phyloP scores from a whole-genome alignment of 2,888 invertebrate species.

The Aporophyla lueneburgensis region DNA sequence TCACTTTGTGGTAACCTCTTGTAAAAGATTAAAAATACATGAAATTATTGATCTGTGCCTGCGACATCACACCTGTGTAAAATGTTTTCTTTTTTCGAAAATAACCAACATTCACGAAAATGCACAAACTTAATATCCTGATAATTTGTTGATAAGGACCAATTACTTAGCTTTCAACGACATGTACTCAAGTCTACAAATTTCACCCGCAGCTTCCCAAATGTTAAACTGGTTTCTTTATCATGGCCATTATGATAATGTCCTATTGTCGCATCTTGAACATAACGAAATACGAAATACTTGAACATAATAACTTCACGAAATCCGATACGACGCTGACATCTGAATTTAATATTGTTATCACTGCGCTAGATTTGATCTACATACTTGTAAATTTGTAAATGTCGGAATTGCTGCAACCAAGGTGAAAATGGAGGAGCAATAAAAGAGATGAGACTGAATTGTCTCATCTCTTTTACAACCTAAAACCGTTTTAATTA shows the following conservation, averaged over 20 bases:
- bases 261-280: constrained; percentile 21
- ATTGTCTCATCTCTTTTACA: no score
- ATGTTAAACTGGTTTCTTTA: constrained; percentile 21
- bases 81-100: background rate
- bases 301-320: background rate
- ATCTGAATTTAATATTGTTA: background rate
- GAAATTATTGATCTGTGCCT: constrained; percentile 4
- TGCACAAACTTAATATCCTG: background rate
- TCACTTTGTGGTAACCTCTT: constrained; percentile 23
- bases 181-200: background rate
- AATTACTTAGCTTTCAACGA: constrained; percentile 1
- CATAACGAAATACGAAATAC: background rate
- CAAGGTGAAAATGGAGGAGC: background rate
- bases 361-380: background rate
- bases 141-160: background rate
- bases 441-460: background rate
- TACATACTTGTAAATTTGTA: background rate
- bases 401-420: background rate
- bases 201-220: constrained; percentile 3
- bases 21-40: constrained; percentile 20
- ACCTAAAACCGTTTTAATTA: background rate
- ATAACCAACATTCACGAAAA: background rate
- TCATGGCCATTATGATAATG: constrained; percentile 32
- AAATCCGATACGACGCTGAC: background rate
- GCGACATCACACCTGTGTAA: no score